Percentiles rank a stretch among this genome's conserved stretches.
phyloP scores from a whole-genome alignment of 2,888 invertebrate genomes.

The Alloplasta piceator region DNA sequence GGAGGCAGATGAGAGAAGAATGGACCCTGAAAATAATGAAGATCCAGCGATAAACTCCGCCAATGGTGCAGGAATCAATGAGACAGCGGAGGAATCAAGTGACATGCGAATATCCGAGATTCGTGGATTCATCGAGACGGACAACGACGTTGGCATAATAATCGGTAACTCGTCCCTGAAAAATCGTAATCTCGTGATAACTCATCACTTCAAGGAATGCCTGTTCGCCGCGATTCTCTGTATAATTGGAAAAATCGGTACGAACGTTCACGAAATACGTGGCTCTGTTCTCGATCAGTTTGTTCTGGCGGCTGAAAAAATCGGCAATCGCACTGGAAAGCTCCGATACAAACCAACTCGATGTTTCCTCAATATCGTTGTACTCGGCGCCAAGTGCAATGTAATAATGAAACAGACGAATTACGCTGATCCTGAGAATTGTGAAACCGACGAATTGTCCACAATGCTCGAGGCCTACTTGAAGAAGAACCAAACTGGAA shows the following conservation, averaged over 20 bases:
- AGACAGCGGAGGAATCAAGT: conserved; percentile 4
- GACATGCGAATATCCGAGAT: conserved; percentile 57
- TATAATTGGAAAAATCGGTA: conserved; percentile 75
- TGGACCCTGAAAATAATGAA: conserved; percentile 14
- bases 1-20: conserved; percentile 12
- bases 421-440: conserved; percentile 75
- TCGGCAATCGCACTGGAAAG: conserved; percentile 72
- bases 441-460: conserved; percentile 69
- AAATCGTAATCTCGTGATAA: conserved; percentile 68
- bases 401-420: conserved; percentile 74
- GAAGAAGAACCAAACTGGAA: conserved; percentile 73
- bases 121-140: conserved; percentile 71
- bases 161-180: conserved; percentile 69
- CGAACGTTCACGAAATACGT: conserved; percentile 70
- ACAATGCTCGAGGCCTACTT: conserved; percentile 68
- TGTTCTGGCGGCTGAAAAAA: conserved; percentile 72
- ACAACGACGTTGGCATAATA: conserved; percentile 71
- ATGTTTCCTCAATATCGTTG: conserved; percentile 75
- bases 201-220: conserved; percentile 76
- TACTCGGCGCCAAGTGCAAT: conserved; percentile 73
- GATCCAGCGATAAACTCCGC: conserved; percentile 1
- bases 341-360: conserved; percentile 73
- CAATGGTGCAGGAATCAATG: conserved; percentile 4
- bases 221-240: conserved; percentile 77
- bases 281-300: conserved; percentile 74